phyloP scores from a whole-genome alignment of 2,888 invertebrate species.

The Taphrorychus bicolor region DNA sequence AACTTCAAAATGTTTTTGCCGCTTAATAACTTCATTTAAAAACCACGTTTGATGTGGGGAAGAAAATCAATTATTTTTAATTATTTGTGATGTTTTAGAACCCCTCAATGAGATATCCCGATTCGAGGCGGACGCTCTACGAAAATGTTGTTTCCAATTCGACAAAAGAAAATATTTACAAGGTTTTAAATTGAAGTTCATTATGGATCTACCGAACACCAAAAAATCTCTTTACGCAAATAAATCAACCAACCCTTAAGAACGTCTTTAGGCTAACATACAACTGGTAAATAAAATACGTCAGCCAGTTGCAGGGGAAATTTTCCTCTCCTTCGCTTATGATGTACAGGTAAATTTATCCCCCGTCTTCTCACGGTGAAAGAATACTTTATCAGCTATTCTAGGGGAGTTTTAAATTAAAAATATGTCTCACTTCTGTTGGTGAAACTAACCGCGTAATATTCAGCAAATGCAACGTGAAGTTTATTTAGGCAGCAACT shows the following conservation, averaged over 20 bases:
- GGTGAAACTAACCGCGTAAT: background rate
- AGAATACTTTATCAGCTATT: background rate
- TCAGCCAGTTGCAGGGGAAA: background rate
- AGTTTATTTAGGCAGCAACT: background rate
- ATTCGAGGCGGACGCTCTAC: too few species aligned
- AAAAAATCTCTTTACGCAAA: background rate
- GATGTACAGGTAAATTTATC: background rate
- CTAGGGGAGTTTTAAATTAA: background rate
- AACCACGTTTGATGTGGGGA: too few species aligned
- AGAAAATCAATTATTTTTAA: too few species aligned
- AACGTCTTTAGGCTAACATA: background rate
- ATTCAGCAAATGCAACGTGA: background rate
- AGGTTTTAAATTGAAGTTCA: too few species aligned
- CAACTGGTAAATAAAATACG: background rate
- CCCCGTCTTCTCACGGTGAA: background rate
- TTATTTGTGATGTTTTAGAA: too few species aligned
- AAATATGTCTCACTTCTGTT: background rate
- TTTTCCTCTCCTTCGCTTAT: background rate
- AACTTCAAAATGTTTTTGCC: too few species aligned
- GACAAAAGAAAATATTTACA: too few species aligned
- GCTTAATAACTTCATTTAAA: too few species aligned
- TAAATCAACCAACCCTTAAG: background rate
- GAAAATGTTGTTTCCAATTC: too few species aligned
- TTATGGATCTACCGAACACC: too few species aligned
- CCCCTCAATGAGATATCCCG: too few species aligned